These are phyloP conservation scores for Lytechinus pictus DNA, from an alignment of 35 echinoderm and acorn worm genomes.

Conservation along the genomic window DNA sequence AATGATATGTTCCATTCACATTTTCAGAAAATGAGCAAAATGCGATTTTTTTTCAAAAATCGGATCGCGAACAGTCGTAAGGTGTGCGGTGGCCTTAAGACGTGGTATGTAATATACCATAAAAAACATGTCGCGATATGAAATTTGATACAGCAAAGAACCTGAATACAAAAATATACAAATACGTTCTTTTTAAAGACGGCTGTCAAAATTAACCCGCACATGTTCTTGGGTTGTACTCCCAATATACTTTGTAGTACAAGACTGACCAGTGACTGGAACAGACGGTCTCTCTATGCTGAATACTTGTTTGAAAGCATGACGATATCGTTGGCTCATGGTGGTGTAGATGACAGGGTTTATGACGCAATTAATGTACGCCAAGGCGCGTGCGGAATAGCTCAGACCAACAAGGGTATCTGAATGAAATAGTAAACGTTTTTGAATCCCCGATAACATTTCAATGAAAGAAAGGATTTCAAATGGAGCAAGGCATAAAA, in stretches of 20 bases:
- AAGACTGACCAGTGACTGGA: not conserved
- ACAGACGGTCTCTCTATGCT: not conserved
- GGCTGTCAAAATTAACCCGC: not conserved
- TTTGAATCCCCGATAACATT: slow-evolving; percentile 39
- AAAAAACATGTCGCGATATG: too few relatives aligned
- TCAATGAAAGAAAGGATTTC: slow-evolving; percentile 63
- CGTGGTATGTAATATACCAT: too few relatives aligned
- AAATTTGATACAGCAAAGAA: too few relatives aligned
- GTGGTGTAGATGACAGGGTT: slow-evolving; percentile 79
- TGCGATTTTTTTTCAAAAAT: too few relatives aligned
- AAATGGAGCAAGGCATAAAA: slow-evolving; percentile 78
- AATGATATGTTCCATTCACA: too few relatives aligned
- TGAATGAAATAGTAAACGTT: not conserved
- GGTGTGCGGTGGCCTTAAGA: too few relatives aligned
- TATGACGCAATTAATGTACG: slow-evolving; percentile 77
- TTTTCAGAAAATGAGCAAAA: too few relatives aligned
- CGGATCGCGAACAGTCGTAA: too few relatives aligned
- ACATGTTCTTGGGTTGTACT: slow-evolving; percentile 37
- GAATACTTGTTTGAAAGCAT: slow-evolving; percentile 71
- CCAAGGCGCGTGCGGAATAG: slow-evolving; percentile 33
- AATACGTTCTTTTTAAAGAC: not conserved
- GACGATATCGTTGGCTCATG: slow-evolving; percentile 74
- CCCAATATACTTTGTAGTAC: slow-evolving; percentile 11
- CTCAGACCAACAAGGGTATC: slow-evolving; percentile 3
- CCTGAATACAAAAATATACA: not conserved